These are phyloP conservation scores for Calliopum simillimum DNA, from an alignment of 2,888 invertebrate genomes.

Conservation along the genomic window DNA sequence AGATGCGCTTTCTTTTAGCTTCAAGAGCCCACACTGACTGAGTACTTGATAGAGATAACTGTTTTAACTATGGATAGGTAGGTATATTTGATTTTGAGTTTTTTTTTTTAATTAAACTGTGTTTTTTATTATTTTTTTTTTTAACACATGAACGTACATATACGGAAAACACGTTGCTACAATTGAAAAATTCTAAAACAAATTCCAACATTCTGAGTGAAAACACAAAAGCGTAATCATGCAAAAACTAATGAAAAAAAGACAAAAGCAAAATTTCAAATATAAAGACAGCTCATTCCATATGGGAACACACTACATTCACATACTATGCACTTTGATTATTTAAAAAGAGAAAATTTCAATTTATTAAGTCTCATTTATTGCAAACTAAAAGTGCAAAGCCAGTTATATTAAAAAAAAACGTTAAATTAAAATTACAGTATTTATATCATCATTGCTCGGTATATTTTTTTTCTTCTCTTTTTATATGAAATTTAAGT, in stretches of 20 bases:
- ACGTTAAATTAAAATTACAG: slow-evolving; percentile 22
- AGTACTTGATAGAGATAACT: too few relatives aligned
- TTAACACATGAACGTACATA: slow-evolving; percentile 28
- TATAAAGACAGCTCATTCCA: too few relatives aligned
- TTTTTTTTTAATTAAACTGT: slow-evolving; percentile 36
- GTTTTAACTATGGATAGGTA: too few relatives aligned
- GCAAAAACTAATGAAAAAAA: too few relatives aligned
- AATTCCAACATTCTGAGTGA: too few relatives aligned
- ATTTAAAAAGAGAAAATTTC: slow-evolving; percentile 24
- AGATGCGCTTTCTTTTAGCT: slow-evolving; percentile 38
- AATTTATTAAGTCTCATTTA: slow-evolving; percentile 37
- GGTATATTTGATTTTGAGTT: slow-evolving; percentile 44
- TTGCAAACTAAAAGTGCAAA: slow-evolving; percentile 29
- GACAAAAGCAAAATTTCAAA: too few relatives aligned
- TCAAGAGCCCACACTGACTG: background rate
- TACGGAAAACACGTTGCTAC: too few relatives aligned
- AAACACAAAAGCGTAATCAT: too few relatives aligned
- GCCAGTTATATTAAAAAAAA: slow-evolving; percentile 19
- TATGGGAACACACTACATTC: too few relatives aligned
- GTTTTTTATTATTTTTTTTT: slow-evolving; percentile 43
- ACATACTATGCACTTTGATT: slow-evolving; percentile 34
- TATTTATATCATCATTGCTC: slow-evolving; percentile 9
- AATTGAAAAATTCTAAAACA: too few relatives aligned
- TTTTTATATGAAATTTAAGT: slow-evolving; percentile 39
- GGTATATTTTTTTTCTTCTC: slow-evolving; percentile 31